phyloP scores from a whole-genome alignment of 92 coral and sea anemone genomes.

The Palythoa caribaeorum region DNA sequence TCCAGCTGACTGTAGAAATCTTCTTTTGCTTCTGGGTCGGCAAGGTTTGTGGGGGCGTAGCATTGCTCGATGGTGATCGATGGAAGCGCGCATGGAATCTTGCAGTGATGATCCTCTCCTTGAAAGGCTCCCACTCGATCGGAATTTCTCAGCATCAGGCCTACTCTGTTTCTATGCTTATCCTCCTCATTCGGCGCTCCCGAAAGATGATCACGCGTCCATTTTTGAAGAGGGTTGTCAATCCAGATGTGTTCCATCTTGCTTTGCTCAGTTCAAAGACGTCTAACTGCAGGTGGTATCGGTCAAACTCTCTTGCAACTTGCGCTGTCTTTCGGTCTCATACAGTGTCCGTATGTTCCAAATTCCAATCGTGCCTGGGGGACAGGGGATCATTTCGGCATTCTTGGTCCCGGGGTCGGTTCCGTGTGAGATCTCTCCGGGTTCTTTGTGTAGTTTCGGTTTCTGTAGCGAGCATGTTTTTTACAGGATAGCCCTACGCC shows the following conservation, averaged over 20 bases:
- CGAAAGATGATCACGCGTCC: conserved; percentile 6
- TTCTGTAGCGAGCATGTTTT: neutral
- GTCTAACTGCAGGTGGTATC: neutral
- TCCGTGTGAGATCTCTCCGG: neutral
- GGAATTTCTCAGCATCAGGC: neutral
- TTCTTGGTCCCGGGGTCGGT: neutral
- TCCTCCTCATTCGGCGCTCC: neutral
- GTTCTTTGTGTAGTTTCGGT: neutral
- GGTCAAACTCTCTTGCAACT: neutral
- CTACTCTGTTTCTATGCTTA: neutral
- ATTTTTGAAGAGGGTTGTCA: neutral
- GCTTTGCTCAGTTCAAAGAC: neutral
- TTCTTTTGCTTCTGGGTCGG: neutral
- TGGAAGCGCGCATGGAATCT: conserved; percentile 14
- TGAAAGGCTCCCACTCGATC: neutral
- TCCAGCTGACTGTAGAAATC: neutral
- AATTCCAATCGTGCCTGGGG: neutral
- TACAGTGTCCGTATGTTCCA: neutral
- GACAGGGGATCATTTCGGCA: neutral
- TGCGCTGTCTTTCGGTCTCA: neutral
- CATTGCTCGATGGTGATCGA: neutral
- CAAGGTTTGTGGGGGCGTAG: neutral
- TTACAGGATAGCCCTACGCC: neutral
- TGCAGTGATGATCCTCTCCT: neutral
- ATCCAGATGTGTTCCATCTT: neutral